A percentile compares a stretch with the other conserved stretches of the same genome.
Evolutionary conservation across 2,888 invertebrate species (phyloP).

Genomic region (Spisula solida): DNA sequence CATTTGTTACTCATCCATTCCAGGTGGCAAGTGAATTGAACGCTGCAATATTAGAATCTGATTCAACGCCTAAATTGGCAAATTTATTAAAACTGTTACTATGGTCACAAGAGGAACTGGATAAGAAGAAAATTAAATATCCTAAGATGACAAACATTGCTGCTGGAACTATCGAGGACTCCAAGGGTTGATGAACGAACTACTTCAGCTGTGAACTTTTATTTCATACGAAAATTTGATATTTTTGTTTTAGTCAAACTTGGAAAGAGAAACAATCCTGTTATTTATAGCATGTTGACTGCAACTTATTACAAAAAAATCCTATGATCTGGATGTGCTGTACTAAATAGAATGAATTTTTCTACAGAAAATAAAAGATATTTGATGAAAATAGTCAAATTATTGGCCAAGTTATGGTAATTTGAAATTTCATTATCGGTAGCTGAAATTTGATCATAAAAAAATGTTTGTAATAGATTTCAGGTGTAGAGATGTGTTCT

Average conservation of each 20-base stretch:
- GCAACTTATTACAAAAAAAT: too few species aligned
- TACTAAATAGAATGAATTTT: too few species aligned
- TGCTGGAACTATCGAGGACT: constrained; percentile 83
- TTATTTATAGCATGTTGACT: neutral
- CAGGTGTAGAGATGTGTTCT: too few species aligned
- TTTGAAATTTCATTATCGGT: too few species aligned
- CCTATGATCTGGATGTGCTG: too few species aligned
- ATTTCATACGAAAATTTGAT: neutral
- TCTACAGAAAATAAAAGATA: too few species aligned
- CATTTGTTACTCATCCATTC: constrained; percentile 28
- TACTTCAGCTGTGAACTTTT: too few species aligned
- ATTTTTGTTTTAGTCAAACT: neutral
- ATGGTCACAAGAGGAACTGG: constrained; percentile 98
- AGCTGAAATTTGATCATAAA: too few species aligned
- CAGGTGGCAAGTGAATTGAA: constrained; percentile 97
- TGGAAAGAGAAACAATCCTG: too few species aligned
- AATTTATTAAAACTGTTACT: constrained; percentile 96
- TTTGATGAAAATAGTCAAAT: too few species aligned
- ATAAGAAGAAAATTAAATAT: constrained; percentile 97
- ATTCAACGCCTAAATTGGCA: constrained; percentile 95
- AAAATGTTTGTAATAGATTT: too few species aligned
- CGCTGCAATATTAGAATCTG: constrained; percentile 98
- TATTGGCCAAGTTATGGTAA: too few species aligned
- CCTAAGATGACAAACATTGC: constrained; percentile 98
- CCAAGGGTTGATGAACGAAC: constrained; percentile 70